These are phyloP conservation scores for Apamea crenata DNA, from an alignment of 2,888 invertebrate species.

Conservation along the genomic window DNA sequence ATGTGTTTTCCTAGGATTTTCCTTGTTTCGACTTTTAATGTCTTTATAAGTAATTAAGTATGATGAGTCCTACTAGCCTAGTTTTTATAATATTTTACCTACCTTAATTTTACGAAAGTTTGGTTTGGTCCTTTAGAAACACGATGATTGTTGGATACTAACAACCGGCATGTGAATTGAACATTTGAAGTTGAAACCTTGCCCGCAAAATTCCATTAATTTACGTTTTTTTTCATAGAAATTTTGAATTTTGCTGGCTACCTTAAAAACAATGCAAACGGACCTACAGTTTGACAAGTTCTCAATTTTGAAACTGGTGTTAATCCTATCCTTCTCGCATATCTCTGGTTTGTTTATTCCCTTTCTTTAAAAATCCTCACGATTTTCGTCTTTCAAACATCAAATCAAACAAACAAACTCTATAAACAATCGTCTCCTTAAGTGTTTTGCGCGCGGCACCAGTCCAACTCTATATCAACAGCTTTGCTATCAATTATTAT, in stretches of 20 bases:
- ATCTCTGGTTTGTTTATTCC: no score
- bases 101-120: neutral
- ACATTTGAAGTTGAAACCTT: neutral
- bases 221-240: neutral
- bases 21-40: neutral
- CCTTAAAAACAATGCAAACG: neutral
- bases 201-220: no score
- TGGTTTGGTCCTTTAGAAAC: neutral
- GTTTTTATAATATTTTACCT: neutral
- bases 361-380: neutral
- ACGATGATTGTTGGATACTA: neutral
- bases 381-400: neutral
- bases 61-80: no score
- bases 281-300: neutral
- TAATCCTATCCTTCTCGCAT: neutral
- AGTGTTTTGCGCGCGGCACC: constrained; percentile 78
- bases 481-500: constrained; percentile 78
- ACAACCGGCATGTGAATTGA: neutral
- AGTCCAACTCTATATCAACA: constrained; percentile 71
- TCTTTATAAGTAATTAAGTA: neutral
- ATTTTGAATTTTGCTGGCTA: neutral
- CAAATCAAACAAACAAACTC: neutral
- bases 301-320: neutral
- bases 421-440: constrained; percentile 68
- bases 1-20: neutral